Conservation (phyloP, 2,888 invertebrate species). For the Rotaria sp. region DNA sequence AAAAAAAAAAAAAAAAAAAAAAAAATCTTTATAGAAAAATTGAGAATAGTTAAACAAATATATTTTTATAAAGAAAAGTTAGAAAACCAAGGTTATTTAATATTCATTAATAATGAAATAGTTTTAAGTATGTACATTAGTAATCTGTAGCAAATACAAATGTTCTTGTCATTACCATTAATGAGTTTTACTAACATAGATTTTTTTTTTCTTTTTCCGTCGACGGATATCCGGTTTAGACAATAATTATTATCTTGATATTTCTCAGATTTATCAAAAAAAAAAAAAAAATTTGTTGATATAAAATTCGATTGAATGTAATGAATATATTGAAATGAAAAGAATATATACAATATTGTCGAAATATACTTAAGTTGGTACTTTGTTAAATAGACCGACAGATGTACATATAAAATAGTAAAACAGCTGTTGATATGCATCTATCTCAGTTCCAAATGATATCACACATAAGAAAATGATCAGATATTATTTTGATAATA, state of each 20-base stretch:
- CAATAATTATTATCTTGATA: not conserved
- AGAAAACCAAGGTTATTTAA: not conserved
- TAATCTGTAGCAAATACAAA: too few relatives aligned
- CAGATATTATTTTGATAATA: not conserved
- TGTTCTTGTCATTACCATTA: not conserved
- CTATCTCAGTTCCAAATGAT: not conserved
- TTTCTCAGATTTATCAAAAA: not conserved
- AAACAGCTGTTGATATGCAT: not conserved
- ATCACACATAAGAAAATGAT: not conserved
- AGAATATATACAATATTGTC: not conserved
- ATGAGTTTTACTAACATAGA: not conserved
- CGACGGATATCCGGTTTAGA: not conserved
- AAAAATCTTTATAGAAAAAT: not conserved
- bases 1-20: conserved; percentile 41
- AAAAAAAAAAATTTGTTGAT: too few relatives aligned
- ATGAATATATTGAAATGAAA: not conserved
- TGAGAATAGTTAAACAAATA: too few relatives aligned
- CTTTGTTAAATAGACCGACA: not conserved
- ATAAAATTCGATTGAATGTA: too few relatives aligned
- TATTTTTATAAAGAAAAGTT: too few relatives aligned
- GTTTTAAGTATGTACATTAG: not conserved
- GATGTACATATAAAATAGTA: not conserved
- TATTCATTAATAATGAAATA: not conserved
- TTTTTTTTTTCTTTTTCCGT: not conserved
- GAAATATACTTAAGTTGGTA: not conserved